Evolutionary conservation across 2,888 invertebrate species (phyloP).

Genomic region (Biston betularia): DNA sequence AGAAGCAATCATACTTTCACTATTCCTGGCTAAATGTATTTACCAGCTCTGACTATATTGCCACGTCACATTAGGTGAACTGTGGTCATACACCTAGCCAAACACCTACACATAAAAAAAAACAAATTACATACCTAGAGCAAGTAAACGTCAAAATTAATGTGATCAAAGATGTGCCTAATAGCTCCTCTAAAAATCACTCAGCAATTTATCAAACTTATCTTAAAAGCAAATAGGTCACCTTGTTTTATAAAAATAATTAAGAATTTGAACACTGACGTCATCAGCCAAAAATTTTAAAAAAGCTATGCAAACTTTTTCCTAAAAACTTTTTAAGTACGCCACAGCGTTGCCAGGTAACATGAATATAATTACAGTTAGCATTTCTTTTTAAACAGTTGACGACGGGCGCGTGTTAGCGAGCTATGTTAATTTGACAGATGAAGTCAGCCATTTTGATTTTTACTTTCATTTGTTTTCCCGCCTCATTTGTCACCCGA

Average conservation of each 20-base stretch:
- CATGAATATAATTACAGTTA: constrained; percentile 33
- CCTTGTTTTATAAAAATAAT: constrained; percentile 28
- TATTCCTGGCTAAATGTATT: too few relatives aligned
- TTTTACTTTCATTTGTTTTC: constrained; percentile 52
- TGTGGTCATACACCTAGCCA: too few relatives aligned
- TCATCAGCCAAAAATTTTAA: constrained; percentile 17
- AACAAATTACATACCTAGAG: background rate
- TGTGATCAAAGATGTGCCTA: constrained; percentile 21
- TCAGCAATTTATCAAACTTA: constrained; percentile 19
- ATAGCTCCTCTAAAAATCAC: constrained; percentile 13
- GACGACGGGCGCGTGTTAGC: constrained; percentile 48
- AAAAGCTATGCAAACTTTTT: constrained; percentile 10
- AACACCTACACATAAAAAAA: too few relatives aligned
- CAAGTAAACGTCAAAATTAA: constrained; percentile 9
- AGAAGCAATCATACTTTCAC: background rate
- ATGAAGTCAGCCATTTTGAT: constrained; percentile 57
- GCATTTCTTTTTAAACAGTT: constrained; percentile 28
- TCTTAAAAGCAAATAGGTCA: constrained; percentile 25
- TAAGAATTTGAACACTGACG: constrained; percentile 25
- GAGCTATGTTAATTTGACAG: constrained; percentile 60
- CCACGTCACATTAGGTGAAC: too few relatives aligned
- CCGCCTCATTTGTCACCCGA: constrained; percentile 47
- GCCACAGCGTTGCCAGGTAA: constrained; percentile 10
- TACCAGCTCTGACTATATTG: too few relatives aligned
- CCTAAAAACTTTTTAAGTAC: constrained; percentile 3